Base-by-base conservation (phyloP, 1,140 invertebrate species). In the Ctenoplectra terminalis region DNA sequence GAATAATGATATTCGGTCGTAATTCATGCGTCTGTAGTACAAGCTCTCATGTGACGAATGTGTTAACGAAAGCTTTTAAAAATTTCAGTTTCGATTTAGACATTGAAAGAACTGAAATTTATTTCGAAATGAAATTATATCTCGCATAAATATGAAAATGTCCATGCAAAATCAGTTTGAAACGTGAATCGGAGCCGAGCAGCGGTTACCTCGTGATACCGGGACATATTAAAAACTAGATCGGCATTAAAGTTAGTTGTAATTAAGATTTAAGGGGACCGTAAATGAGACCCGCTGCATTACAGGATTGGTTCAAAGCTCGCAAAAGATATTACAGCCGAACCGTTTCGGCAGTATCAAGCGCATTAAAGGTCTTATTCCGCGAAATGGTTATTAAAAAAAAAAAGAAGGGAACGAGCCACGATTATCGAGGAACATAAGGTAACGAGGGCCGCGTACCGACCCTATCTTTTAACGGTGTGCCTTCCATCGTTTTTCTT, bases 301-400 rank as follows among this genome's bases (percentile, higher is more conserved):
- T 29, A 52, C 17, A 54, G 71, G 50, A 66, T 66, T 48, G 46
- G 40, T n/a, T 11, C n/a, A 43, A 29, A 43, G 69, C 69, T 74
- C 48, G 23, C 23, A 29, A 58, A 56, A 48, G 50, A 37, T 74
- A 64, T 74, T 64, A 37, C 37, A 20, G 29, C 34, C 26, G 34
- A 63, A 69, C 26, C 43, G 1, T 69, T 9, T 26, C 37, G n/a
- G n/a, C n/a, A n/a, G 34, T 71, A 31, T 52, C 58, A 43, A 34
- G 15, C 13, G 40, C 29, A n/a, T 15, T 34, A 48, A 37, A 70
- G 76, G 52, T 70, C 72, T 84, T 67, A 74, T 87, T 87, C 43
- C 31, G 29, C 50, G 72, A 31, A 63, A 72, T 48, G 64, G 64
- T 80, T 82, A 86, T 86, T 87, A 87, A 86, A 76, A 78, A 58